Percentiles rank a stretch among this genome's conserved stretches.
Conservation (phyloP, 2,797 vertebrate genomes). For the Sternotherus odoratus region DNA sequence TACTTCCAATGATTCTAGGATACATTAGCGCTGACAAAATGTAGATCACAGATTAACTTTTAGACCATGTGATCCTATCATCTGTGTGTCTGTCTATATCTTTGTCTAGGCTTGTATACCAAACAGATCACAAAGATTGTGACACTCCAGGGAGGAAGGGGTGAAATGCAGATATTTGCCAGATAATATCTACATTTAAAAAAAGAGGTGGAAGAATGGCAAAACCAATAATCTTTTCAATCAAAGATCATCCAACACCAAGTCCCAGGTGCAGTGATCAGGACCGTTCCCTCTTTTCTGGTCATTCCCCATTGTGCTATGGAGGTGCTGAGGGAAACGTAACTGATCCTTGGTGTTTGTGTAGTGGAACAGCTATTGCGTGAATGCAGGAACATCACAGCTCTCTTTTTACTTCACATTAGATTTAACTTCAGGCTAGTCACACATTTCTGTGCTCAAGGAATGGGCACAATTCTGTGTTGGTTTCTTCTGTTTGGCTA, state of each 20-base stretch:
- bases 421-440: not conserved
- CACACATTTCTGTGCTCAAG: not conserved
- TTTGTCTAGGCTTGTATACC: accelerated
- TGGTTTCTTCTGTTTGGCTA: not conserved
- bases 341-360: not conserved
- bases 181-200: not conserved
- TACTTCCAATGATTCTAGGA: not conserved
- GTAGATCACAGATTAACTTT: not conserved
- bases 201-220: not conserved
- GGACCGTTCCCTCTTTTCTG: not conserved
- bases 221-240: not conserved
- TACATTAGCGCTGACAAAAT: not conserved
- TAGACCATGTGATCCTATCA: not conserved
- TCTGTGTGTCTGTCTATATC: not conserved
- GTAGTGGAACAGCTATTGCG: not conserved
- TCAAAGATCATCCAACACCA: accelerated
- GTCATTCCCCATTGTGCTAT: not conserved
- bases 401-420: not conserved
- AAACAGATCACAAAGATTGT: not conserved
- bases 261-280: not conserved
- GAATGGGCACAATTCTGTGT: not conserved
- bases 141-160: not conserved
- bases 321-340: not conserved
- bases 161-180: not conserved
- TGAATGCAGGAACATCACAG: not conserved